Conservation (phyloP, 2,113 vertebrate species). For the Sander lucioperca region DNA sequence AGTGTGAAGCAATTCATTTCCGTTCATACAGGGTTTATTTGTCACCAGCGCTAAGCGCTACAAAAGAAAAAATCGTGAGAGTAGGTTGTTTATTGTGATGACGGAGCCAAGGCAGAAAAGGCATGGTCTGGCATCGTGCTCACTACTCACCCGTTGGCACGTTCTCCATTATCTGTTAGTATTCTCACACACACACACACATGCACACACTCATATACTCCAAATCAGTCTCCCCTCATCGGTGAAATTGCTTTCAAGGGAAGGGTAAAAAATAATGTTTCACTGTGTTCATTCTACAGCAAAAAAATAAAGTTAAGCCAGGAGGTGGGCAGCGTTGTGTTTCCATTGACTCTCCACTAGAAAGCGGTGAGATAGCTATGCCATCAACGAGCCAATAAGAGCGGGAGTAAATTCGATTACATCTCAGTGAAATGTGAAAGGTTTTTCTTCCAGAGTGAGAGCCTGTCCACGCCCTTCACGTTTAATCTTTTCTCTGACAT, state of each 20-base stretch:
- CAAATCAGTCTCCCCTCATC: conserved; percentile 60
- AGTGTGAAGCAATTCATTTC: conserved; percentile 38
- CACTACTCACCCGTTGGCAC: conserved; percentile 50
- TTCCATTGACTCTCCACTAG: conserved; percentile 33
- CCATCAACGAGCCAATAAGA: conserved; percentile 45
- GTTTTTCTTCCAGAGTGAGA: conserved; percentile 36
- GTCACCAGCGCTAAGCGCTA: conserved; percentile 19
- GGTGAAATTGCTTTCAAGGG: conserved; percentile 71
- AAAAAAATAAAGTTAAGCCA: conserved; percentile 34
- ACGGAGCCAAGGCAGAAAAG: conserved; percentile 21
- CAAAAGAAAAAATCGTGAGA: conserved; percentile 20
- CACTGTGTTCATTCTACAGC: conserved; percentile 36
- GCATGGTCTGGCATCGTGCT: conserved; percentile 35
- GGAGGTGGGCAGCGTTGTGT: conserved; percentile 21
- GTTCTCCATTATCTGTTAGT: conserved; percentile 54
- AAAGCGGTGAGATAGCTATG: conserved; percentile 48
- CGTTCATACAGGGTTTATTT: conserved; percentile 34
- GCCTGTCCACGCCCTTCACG: conserved; percentile 12
- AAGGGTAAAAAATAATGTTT: conserved; percentile 34
- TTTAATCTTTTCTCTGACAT: conserved; percentile 42
- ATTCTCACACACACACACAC: conserved; percentile 32
- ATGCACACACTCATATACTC: conserved; percentile 1
- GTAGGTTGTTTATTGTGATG: conserved; percentile 44
- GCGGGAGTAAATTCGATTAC: conserved; percentile 61
- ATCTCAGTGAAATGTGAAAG: conserved; percentile 61